Conservation (phyloP, 2,797 vertebrate genomes). For the Chiloscyllium punctatum region DNA sequence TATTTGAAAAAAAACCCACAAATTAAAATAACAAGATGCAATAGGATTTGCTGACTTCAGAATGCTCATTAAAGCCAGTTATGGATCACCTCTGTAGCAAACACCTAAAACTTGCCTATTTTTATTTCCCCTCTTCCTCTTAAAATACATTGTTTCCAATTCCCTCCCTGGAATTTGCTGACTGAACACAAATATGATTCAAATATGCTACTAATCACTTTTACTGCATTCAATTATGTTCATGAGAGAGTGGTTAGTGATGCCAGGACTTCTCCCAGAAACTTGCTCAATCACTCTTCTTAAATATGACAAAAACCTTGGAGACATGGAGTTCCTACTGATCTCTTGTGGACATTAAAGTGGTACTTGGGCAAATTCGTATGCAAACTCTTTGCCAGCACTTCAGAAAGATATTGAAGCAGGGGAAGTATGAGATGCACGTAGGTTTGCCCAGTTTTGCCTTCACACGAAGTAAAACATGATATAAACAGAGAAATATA, state of each 20-base stretch:
- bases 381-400: background rate
- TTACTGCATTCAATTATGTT: background rate
- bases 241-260: background rate
- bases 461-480: background rate
- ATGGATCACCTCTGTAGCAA: background rate
- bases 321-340: too few relatives aligned
- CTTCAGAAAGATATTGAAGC: background rate
- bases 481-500: too few relatives aligned
- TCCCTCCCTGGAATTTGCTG: background rate
- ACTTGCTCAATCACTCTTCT: background rate
- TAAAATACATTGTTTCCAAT: background rate
- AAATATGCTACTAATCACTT: background rate
- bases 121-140: background rate
- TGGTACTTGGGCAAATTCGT: too few relatives aligned
- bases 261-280: background rate
- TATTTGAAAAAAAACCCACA: too few relatives aligned
- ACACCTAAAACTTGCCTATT: background rate
- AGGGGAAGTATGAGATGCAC: background rate
- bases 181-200: background rate
- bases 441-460: background rate
- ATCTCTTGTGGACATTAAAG: too few relatives aligned
- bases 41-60: background rate
- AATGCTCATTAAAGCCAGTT: background rate
- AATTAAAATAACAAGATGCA: background rate
- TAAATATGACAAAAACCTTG: background rate